Percentiles rank a stretch among this genome's conserved stretches.
These are phyloP conservation scores for Acleris laterana DNA, from an alignment of 2,888 invertebrate species.

Conservation along the genomic window DNA sequence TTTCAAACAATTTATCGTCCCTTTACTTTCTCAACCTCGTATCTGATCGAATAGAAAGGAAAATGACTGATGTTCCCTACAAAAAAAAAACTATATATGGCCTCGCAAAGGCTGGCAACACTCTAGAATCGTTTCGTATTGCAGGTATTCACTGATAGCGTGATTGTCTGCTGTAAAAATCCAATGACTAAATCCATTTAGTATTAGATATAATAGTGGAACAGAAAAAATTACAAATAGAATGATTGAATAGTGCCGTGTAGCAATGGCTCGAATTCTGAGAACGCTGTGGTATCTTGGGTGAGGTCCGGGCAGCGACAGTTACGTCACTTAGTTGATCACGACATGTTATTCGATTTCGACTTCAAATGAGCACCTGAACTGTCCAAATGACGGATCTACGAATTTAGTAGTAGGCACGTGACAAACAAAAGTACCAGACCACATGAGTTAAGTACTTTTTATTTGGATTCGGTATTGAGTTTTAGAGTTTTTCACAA, in stretches of 20 bases:
- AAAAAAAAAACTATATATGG: no score
- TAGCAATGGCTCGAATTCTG: slow-evolving; percentile 4
- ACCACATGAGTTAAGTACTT: not conserved
- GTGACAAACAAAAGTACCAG: not conserved
- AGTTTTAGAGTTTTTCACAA: no score
- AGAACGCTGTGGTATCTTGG: slow-evolving; percentile 18
- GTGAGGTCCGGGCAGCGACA: slow-evolving; percentile 29
- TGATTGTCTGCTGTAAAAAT: no score
- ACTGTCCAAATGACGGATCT: slow-evolving; percentile 3
- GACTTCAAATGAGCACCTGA: slow-evolving; percentile 3
- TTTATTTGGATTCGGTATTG: no score
- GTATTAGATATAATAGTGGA: not conserved
- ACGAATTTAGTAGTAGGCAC: not conserved
- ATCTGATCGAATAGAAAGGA: no score
- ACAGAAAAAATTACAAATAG: not conserved
- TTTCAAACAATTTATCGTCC: no score
- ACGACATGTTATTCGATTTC: slow-evolving; percentile 11
- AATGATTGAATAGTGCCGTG: slow-evolving; percentile 10
- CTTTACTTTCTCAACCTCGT: no score
- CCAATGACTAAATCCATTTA: no score
- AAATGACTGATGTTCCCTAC: no score
- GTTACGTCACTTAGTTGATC: slow-evolving; percentile 24
- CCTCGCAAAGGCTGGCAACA: no score
- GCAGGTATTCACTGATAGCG: no score
- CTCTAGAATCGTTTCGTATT: no score